Base-by-base conservation (phyloP, 2,797 vertebrate genomes). In the Acanthornis magna region DNA sequence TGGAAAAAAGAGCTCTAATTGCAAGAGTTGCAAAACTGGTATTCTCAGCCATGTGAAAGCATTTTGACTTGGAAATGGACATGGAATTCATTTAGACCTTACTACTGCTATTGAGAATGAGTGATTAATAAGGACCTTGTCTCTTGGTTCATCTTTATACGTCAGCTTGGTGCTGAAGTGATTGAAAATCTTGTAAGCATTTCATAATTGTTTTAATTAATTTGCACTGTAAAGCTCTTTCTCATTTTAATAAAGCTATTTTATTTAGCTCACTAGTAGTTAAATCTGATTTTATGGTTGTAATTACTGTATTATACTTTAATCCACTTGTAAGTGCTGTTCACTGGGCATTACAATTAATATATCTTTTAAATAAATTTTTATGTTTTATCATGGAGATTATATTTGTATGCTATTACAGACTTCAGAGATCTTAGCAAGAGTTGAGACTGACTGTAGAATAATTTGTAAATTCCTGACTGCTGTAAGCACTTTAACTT, bases 201-300 rank as follows among this genome's bases (percentile, higher is more conserved):
- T 89, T 72, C 7, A 18, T 85, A 95, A 88, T 85, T 72, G 54
- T 73, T 96, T 95, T 82, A 89, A 91, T 95, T 84, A 91, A 87
- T 93, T 87, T 72, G 62, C 58, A 12, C 58, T 40, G 13, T 71
- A 84, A 81, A 90, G 16, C 16, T 70, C 19, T 75, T 63, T 83
- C 78, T 89, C 53, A 71, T 88, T 93, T 75, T 88, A 93, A 91
- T 36, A 81, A 94, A 81, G 43, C n/a, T 29, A 51, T 78, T 63
- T 91, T 90, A 78, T 48, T 84, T 95, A 91, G 30, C 57, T 86
- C 58, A 72, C 30, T 71, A 61, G 61, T 81, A 74, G 45, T 74
- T 78, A 88, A 57, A 89, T 93, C 77, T 87, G 84, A 87, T 94
- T 89, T 94, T 91, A 55, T 76, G 43, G 40, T 80, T 88, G 48